Evolutionary conservation across 2,113 vertebrate species (phyloP).

Genomic region (Passerina amoena): DNA sequence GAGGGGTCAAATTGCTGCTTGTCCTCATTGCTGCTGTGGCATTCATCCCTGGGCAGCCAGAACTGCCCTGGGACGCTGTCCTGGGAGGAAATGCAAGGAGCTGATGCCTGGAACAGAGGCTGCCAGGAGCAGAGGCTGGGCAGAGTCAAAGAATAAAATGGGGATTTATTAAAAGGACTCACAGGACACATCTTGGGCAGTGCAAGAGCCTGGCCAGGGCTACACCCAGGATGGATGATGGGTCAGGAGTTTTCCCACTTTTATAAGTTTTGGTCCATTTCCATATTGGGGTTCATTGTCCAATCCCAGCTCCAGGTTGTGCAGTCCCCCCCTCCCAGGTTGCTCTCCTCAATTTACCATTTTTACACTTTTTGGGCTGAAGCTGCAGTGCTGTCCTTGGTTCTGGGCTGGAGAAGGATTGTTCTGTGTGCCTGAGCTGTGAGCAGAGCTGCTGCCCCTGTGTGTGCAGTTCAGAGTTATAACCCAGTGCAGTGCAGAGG

Average conservation of each 20-base stretch:
- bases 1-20: neutral
- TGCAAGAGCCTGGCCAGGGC: neutral
- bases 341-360: neutral
- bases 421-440: neutral
- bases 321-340: neutral
- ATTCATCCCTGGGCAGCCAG: neutral
- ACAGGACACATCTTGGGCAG: neutral
- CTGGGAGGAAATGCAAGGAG: neutral
- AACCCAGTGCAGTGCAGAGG: accelerated
- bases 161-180: neutral
- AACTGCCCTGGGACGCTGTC: neutral
- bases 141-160: neutral
- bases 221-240: neutral
- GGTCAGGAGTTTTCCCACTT: neutral
- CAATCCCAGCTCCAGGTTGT: neutral
- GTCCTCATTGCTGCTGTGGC: neutral
- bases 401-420: neutral
- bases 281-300: accelerated
- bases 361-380: neutral
- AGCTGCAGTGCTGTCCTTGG: neutral
- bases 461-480: accelerated
- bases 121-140: neutral
- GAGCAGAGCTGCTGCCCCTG: neutral
- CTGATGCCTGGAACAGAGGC: neutral
- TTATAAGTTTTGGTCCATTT: neutral